Percentiles rank a stretch among this genome's conserved stretches.
Conservation (phyloP, 2,797 vertebrate genomes). For the Artibeus jamaicensis region DNA sequence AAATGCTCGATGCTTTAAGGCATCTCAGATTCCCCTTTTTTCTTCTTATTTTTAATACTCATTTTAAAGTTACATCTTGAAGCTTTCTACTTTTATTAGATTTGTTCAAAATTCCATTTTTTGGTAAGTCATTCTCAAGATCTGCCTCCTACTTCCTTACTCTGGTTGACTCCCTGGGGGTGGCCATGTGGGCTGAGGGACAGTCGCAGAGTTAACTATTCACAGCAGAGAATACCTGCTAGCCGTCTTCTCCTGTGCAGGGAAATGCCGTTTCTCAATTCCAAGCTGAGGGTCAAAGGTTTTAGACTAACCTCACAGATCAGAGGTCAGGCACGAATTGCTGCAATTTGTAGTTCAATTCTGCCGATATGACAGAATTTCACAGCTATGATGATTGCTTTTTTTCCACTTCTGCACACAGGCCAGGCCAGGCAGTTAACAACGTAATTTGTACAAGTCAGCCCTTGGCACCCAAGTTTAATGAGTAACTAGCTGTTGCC, state of each 20-base stretch:
- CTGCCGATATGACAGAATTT: slow-evolving; percentile 85
- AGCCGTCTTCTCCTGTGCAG: slow-evolving; percentile 71
- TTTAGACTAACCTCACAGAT: slow-evolving; percentile 77
- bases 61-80: background rate
- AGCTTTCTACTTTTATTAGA: background rate
- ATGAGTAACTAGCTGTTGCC: slow-evolving; percentile 86
- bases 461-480: slow-evolving; percentile 85
- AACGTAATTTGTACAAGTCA: slow-evolving; percentile 83
- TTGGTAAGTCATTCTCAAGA: background rate
- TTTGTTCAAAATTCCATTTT: background rate
- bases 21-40: background rate
- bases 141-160: background rate
- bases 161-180: slow-evolving; percentile 67
- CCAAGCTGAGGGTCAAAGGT: slow-evolving; percentile 82
- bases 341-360: slow-evolving; percentile 82
- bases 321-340: slow-evolving; percentile 84
- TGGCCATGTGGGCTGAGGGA: background rate
- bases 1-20: background rate
- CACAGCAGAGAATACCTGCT: slow-evolving; percentile 52
- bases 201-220: slow-evolving; percentile 77
- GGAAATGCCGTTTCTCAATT: slow-evolving; percentile 79
- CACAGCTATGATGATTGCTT: slow-evolving; percentile 75
- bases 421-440: slow-evolving; percentile 77
- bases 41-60: background rate
- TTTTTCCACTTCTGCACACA: slow-evolving; percentile 51